A percentile compares a stretch with the other conserved stretches of the same genome.
Conservation (phyloP, 2,888 invertebrate genomes). For the Prenolepis imparis region DNA sequence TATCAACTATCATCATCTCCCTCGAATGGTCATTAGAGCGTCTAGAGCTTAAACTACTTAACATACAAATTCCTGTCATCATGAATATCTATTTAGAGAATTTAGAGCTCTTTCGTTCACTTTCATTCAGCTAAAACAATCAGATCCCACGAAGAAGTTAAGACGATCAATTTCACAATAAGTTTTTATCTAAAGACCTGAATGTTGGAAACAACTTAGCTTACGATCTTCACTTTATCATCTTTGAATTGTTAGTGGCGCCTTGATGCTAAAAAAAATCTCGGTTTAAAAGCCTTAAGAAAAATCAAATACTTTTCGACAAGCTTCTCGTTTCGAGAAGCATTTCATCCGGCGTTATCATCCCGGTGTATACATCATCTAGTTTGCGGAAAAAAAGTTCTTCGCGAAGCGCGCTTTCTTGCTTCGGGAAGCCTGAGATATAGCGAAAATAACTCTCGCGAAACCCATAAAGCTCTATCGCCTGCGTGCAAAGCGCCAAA, state of each 20-base stretch:
- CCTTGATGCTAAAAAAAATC: constrained; percentile 32
- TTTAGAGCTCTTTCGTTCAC: constrained; percentile 18
- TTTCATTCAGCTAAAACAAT: constrained; percentile 4
- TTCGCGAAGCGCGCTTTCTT: constrained; percentile 37
- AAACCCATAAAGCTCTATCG: constrained; percentile 62
- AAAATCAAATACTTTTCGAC: constrained; percentile 76
- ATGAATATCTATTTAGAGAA: constrained; percentile 36
- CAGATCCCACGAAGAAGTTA: constrained; percentile 24
- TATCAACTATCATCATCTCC: constrained; percentile 37
- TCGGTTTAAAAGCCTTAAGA: constrained; percentile 3
- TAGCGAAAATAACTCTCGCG: constrained; percentile 64
- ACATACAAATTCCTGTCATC: constrained; percentile 36
- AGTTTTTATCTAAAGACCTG: constrained; percentile 12
- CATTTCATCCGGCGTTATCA: constrained; percentile 68
- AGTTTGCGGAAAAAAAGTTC: constrained; percentile 66
- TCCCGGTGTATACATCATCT: constrained; percentile 61
- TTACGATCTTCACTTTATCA: constrained; percentile 38
- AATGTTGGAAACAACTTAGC: constrained; percentile 26
- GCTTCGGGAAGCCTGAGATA: constrained; percentile 54
- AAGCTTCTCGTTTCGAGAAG: constrained; percentile 43
- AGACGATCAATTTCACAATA: constrained; percentile 24
- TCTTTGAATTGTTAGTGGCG: constrained; percentile 7
- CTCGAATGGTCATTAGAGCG: constrained; percentile 39
- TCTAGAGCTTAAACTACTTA: constrained; percentile 35
- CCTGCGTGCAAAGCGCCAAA: constrained; percentile 9